Percentiles rank a stretch among this genome's conserved stretches.
Evolutionary conservation across 2,797 vertebrate genomes (phyloP).

Genomic region (Sebastes cheni): DNA sequence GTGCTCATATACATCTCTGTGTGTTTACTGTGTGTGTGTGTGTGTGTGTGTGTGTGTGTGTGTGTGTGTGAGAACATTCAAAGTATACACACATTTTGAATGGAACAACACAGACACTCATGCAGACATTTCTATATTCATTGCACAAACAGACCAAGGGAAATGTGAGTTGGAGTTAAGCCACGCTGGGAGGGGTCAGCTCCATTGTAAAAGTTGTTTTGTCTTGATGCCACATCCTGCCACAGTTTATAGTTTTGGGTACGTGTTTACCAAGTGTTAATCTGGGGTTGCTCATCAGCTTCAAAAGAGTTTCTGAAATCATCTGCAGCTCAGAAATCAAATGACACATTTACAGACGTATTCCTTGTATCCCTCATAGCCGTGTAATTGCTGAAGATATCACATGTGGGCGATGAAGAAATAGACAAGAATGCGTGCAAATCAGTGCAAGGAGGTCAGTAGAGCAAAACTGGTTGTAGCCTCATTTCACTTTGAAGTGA

Average conservation of each 20-base stretch:
- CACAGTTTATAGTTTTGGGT: slow-evolving; percentile 57
- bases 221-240: slow-evolving; percentile 72
- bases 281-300: slow-evolving; percentile 5
- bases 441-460: background rate
- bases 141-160: slow-evolving; percentile 47
- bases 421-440: background rate
- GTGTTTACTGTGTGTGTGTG: background rate
- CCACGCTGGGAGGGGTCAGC: slow-evolving; percentile 46
- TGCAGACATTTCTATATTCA: slow-evolving; percentile 24
- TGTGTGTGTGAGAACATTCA: background rate
- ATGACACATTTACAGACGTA: slow-evolving; percentile 1
- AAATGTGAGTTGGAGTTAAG: slow-evolving; percentile 59
- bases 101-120: background rate
- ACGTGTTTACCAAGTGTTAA: slow-evolving; percentile 45
- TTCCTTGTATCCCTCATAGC: background rate
- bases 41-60: background rate
- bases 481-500: slow-evolving; percentile 1
- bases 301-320: slow-evolving; percentile 22
- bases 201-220: slow-evolving; percentile 66
- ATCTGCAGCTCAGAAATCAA: slow-evolving; percentile 6
- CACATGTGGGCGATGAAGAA: background rate
- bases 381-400: background rate
- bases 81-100: background rate
- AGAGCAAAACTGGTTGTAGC: background rate
- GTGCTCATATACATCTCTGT: background rate